Evolutionary conservation across 2,888 invertebrate genomes (phyloP).

Genomic region (Drosophila pseudotalamancana): DNA sequence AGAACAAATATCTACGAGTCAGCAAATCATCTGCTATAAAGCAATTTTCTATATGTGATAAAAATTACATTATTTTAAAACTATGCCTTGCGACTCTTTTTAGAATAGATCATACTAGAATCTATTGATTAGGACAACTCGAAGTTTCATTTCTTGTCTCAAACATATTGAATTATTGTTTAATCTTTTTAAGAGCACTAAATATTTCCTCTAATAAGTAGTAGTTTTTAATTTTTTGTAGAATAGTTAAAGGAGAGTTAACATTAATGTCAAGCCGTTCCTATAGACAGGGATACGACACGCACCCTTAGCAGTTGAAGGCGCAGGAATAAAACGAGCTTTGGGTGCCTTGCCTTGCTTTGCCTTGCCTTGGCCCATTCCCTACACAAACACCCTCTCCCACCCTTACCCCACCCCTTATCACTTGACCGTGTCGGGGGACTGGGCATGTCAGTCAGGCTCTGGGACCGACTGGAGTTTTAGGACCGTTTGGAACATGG

Average conservation of each 20-base stretch:
- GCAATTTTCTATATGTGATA: too few relatives aligned
- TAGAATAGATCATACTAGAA: too few relatives aligned
- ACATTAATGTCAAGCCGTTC: slow-evolving; percentile 15
- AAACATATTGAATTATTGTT: too few relatives aligned
- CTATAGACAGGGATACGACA: slow-evolving; percentile 21
- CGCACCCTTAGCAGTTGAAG: slow-evolving; percentile 51
- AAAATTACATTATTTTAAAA: too few relatives aligned
- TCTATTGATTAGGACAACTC: too few relatives aligned
- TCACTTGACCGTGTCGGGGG: slow-evolving; percentile 8
- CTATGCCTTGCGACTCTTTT: too few relatives aligned
- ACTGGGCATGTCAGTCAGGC: slow-evolving; percentile 51
- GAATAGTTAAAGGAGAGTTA: slow-evolving; percentile 8
- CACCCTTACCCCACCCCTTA: too few relatives aligned
- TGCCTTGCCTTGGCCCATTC: background rate
- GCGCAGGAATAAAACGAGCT: slow-evolving; percentile 40
- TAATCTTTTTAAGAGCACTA: background rate
- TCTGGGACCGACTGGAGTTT: slow-evolving; percentile 49
- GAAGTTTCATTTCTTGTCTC: background rate
- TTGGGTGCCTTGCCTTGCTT: slow-evolving; percentile 24
- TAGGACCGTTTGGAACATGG: slow-evolving; percentile 74
- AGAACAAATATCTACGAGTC: too few relatives aligned
- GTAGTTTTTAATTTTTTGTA: background rate
- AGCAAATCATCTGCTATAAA: too few relatives aligned
- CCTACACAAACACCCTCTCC: too few relatives aligned
- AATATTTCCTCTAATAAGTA: background rate